Conservation (phyloP, 2,888 invertebrate species). For the Microchrysa polita region DNA sequence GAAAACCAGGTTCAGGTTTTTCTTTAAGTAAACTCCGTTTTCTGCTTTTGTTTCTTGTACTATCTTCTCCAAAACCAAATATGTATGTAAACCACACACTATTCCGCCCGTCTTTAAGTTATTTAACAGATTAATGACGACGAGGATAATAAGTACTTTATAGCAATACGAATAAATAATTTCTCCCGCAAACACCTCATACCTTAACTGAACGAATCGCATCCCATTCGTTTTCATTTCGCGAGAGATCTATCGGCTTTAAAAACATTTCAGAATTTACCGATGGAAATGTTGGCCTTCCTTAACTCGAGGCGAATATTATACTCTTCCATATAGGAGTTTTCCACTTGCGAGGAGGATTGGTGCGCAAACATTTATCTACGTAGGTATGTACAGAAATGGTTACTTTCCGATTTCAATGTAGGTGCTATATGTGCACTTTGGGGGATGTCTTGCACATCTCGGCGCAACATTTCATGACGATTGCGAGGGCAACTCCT, state of each 20-base stretch:
- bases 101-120: conserved; percentile 30
- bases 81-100: too few relatives aligned
- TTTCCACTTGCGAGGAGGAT: too few relatives aligned
- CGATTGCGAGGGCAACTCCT: conserved; percentile 21
- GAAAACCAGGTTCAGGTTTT: too few relatives aligned
- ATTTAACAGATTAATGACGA: conserved; percentile 45
- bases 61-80: too few relatives aligned
- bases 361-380: too few relatives aligned
- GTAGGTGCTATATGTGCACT: background rate
- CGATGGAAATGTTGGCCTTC: conserved; percentile 44
- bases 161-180: conserved; percentile 43
- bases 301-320: conserved; percentile 40
- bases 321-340: conserved; percentile 26
- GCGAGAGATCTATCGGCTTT: conserved; percentile 41
- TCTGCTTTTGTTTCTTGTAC: too few relatives aligned
- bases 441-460: background rate
- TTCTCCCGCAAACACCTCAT: conserved; percentile 20
- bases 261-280: conserved; percentile 43
- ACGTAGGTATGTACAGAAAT: too few relatives aligned
- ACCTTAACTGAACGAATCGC: conserved; percentile 9
- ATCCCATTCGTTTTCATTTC: conserved; percentile 18
- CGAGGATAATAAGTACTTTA: conserved; percentile 45
- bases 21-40: too few relatives aligned
- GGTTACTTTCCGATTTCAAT: too few relatives aligned
- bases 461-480: too few relatives aligned